Evolutionary conservation across 30 jellyfish, hydroid and myxozoan species (phyloP).

Genomic region (Catostylus mosaicus): DNA sequence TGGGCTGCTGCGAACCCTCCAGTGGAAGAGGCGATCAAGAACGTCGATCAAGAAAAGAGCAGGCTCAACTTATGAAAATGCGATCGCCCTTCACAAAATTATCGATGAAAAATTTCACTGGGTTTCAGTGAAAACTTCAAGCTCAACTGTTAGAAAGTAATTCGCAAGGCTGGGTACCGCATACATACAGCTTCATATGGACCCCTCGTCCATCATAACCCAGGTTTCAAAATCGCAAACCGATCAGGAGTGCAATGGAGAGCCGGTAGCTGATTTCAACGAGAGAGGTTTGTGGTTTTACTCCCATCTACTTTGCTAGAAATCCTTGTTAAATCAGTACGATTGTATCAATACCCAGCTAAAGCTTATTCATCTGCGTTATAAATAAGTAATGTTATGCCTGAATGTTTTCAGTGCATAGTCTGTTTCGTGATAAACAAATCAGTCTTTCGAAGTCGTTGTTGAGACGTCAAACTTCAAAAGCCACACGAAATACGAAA

Average conservation of each 20-base stretch:
- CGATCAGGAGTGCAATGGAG: conserved; percentile 86
- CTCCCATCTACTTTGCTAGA: not conserved
- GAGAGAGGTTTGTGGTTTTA: conserved; percentile 77
- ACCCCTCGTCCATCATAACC: conserved; percentile 96
- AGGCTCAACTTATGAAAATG: conserved; percentile 16
- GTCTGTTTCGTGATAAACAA: not conserved
- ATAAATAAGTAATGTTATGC: not conserved
- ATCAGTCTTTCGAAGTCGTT: not conserved
- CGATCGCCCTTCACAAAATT: conserved; percentile 23
- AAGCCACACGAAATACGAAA: not conserved
- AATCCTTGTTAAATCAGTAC: not conserved
- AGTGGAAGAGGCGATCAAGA: conserved; percentile 37
- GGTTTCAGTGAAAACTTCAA: not conserved
- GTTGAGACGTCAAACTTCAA: not conserved
- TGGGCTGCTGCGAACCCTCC: conserved; percentile 63
- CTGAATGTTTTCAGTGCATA: not conserved
- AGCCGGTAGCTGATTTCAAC: conserved; percentile 88
- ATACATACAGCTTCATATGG: conserved; percentile 91
- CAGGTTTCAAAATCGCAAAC: conserved; percentile 87
- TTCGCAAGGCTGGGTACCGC: conserved; percentile 87
- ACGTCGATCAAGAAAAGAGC: conserved; percentile 69
- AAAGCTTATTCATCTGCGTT: not conserved
- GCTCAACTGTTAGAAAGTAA: not conserved
- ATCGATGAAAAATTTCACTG: conserved; percentile 2
- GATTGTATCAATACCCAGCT: not conserved